Evolutionary conservation across 2,113 vertebrate species (phyloP).

Genomic region (Gulo gulo): DNA sequence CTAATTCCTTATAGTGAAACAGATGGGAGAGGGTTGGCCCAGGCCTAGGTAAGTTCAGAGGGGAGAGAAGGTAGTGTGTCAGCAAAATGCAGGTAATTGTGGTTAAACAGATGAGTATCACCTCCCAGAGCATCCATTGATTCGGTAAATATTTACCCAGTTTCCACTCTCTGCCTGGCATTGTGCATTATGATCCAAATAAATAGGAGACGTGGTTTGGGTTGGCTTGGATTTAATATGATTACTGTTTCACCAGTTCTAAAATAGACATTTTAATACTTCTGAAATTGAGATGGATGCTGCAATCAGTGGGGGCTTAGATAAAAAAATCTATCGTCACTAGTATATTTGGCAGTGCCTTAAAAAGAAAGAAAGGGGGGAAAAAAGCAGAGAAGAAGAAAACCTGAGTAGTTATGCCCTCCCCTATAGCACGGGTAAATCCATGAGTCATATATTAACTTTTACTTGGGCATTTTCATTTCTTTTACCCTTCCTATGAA

Average conservation of each 20-base stretch:
- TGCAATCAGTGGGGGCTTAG: background rate
- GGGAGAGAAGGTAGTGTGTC: background rate
- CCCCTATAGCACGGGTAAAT: background rate
- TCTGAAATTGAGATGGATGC: background rate
- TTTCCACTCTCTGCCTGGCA: background rate
- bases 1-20: background rate
- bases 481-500: background rate
- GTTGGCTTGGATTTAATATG: background rate
- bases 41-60: background rate
- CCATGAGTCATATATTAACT: background rate
- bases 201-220: background rate
- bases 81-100: background rate
- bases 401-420: background rate
- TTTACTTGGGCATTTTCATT: background rate
- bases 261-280: background rate
- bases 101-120: background rate
- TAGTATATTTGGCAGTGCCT: background rate
- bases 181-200: background rate
- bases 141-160: background rate
- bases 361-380: background rate
- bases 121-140: background rate
- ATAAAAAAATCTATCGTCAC: background rate
- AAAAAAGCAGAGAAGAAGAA: background rate
- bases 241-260: background rate
- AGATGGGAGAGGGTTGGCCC: background rate